A percentile compares a stretch with the other conserved stretches of the same genome.
Conservation (phyloP, 2,113 vertebrate genomes). For the Pseudolaguvia tuberculata region DNA sequence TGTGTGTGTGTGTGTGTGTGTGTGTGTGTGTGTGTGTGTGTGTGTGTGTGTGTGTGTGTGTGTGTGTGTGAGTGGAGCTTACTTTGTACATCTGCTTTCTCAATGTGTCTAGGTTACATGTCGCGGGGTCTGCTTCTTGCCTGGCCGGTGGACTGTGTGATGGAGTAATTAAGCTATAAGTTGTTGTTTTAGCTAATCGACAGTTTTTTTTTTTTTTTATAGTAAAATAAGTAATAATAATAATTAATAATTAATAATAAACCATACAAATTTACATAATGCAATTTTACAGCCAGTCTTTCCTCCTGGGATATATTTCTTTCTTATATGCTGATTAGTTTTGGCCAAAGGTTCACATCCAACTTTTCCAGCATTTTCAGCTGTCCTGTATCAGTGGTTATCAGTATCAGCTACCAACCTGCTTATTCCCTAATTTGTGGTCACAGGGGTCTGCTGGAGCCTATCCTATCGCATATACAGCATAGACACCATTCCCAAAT, state of each 20-base stretch:
- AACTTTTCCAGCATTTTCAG: not conserved
- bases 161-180: not conserved
- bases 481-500: too few relatives aligned
- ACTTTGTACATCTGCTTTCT: slow-evolving; percentile 20
- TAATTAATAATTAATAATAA: not conserved
- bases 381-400: not conserved
- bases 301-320: not conserved
- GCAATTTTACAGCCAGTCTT: not conserved
- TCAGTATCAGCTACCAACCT: not conserved
- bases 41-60: not conserved
- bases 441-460: too few relatives aligned
- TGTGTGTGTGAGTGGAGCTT: not conserved
- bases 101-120: not conserved
- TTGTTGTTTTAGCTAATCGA: not conserved
- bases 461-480: too few relatives aligned
- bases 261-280: slow-evolving; percentile 20
- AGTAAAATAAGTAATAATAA: too few relatives aligned
- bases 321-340: slow-evolving; percentile 6
- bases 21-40: slow-evolving; percentile 5
- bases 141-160: not conserved
- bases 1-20: not conserved
- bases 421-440: too few relatives aligned
- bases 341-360: not conserved
- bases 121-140: not conserved
- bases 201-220: too few relatives aligned